Conservation (phyloP, 2,113 vertebrate genomes). For the Notiomystis cincta region DNA sequence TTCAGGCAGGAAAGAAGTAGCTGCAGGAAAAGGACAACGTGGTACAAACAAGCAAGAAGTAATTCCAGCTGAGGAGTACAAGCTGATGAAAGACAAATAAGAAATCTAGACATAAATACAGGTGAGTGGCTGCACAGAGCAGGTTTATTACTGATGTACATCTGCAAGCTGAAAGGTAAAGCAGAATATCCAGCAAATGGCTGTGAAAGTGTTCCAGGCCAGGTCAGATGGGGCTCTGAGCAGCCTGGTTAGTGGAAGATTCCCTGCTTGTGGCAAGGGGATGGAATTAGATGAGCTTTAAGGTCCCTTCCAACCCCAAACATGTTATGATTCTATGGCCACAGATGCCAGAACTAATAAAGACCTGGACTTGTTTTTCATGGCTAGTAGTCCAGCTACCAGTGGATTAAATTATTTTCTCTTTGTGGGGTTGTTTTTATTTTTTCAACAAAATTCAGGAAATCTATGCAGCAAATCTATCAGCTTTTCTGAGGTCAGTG, state of each 20-base stretch:
- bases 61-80: not conserved
- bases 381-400: not conserved
- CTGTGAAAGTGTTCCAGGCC: not conserved
- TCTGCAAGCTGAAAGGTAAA: not conserved
- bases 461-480: not conserved
- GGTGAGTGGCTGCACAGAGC: not conserved
- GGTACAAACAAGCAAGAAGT: not conserved
- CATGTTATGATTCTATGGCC: not conserved
- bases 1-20: not conserved
- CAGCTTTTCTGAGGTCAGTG: not conserved
- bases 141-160: not conserved
- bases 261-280: not conserved
- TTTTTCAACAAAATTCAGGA: not conserved
- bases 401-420: not conserved
- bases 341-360: not conserved
- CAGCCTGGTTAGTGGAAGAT: not conserved
- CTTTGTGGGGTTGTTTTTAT: not conserved
- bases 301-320: not conserved
- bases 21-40: not conserved
- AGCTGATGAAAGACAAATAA: not conserved
- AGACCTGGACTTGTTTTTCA: not conserved
- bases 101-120: not conserved
- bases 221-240: not conserved
- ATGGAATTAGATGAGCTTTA: not conserved
- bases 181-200: not conserved